A percentile compares a stretch with the other conserved stretches of the same genome.
phyloP scores from a whole-genome alignment of 1,140 invertebrate genomes.

The Microplitis demolitor region DNA sequence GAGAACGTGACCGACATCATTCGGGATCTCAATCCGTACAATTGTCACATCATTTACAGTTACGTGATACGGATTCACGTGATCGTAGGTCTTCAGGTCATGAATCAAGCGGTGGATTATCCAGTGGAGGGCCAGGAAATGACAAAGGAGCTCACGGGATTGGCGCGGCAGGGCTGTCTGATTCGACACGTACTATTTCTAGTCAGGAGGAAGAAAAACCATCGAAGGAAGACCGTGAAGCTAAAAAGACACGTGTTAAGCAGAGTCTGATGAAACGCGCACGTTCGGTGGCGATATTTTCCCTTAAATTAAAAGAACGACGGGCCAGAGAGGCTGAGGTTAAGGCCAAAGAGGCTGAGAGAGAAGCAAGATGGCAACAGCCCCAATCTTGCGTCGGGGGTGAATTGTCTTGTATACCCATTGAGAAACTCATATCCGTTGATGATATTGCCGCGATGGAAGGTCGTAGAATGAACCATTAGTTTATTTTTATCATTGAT shows the following conservation, averaged over 20 bases:
- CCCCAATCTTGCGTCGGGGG: constrained; percentile 73
- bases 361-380: constrained; percentile 61
- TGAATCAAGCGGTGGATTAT: constrained; percentile 36
- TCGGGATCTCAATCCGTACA: constrained; percentile 40
- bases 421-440: constrained; percentile 70
- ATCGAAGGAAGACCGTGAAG: constrained; percentile 65
- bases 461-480: constrained; percentile 57
- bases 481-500: constrained; percentile 31
- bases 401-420: constrained; percentile 79
- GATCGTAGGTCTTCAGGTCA: constrained; percentile 38
- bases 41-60: constrained; percentile 42
- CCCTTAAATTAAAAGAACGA: constrained; percentile 75
- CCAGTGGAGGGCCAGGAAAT: constrained; percentile 39
- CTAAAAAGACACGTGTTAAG: constrained; percentile 73
- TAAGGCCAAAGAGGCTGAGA: constrained; percentile 62
- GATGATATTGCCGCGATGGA: constrained; percentile 61
- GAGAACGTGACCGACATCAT: constrained; percentile 42
- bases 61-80: constrained; percentile 38
- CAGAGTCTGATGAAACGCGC: constrained; percentile 79
- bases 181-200: constrained; percentile 63
- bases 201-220: constrained; percentile 63
- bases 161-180: constrained; percentile 54
- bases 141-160: constrained; percentile 27
- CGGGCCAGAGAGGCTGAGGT: constrained; percentile 74
- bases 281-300: constrained; percentile 81